These are phyloP conservation scores for Drosophila mettleri DNA, from an alignment of 2,888 invertebrate species.

Conservation along the genomic window DNA sequence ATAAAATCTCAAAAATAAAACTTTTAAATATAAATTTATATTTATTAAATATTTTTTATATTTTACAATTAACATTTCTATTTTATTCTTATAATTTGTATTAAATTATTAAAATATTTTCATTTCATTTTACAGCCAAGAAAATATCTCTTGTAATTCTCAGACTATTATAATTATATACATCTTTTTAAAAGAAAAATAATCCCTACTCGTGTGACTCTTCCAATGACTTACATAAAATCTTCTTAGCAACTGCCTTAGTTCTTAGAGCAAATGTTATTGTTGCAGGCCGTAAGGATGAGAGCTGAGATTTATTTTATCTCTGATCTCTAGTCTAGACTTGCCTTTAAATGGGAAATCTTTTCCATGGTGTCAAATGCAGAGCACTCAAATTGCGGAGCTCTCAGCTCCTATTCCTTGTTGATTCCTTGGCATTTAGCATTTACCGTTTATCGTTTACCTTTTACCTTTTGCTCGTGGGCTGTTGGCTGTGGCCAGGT, in stretches of 20 bases:
- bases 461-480: background rate
- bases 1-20: background rate
- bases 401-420: constrained; percentile 22
- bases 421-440: constrained; percentile 53
- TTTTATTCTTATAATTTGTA: background rate
- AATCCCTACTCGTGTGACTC: background rate
- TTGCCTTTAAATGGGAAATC: constrained; percentile 15
- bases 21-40: background rate
- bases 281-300: constrained; percentile 6
- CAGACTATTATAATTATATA: background rate
- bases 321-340: constrained; percentile 33
- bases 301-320: constrained; percentile 12
- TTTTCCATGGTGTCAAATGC: constrained; percentile 50
- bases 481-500: constrained; percentile 45
- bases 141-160: background rate
- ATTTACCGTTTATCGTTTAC: constrained; percentile 1
- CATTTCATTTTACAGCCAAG: background rate
- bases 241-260: constrained; percentile 1
- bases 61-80: too few species aligned
- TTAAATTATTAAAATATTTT: background rate
- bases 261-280: constrained; percentile 22
- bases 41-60: background rate
- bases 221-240: constrained; percentile 45
- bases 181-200: background rate
- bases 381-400: constrained; percentile 38